Base-by-base conservation (phyloP, 2,797 vertebrate species). In the Enteromius argenteus region DNA sequence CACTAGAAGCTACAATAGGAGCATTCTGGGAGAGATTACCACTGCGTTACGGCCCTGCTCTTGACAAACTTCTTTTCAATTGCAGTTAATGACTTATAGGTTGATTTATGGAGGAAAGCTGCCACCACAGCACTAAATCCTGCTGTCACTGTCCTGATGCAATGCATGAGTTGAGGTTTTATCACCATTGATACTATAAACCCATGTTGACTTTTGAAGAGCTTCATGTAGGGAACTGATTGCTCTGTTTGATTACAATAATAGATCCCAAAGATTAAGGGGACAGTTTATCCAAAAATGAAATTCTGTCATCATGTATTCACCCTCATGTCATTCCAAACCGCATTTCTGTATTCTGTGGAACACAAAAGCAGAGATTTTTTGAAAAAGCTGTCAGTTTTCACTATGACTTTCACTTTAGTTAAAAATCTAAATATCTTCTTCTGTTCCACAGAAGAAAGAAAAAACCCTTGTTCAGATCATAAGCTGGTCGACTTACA, bases 61-160 rank as follows among this genome's bases (percentile, higher is more conserved):
- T 76, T 60, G 69, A 80, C 74, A 82, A 66, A 80, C 10, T 42
- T 74, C 73, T 79, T 86, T 77, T 80, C 73, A 21, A 76, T 68
- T 67, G 17, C 19, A 75, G 46, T 82, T 85, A 85, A 85, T 80
- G 79, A 84, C 69, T 73, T 78, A 42, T 30, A 46, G 60, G 32
- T 67, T 77, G 71, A 64, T 85, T 80, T 83, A 83, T 51, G 62
- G 56, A 44, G 5, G 23, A 89, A 85, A 80, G 66, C 69, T 79
- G 74, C 81, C 46, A 37, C 82, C 8, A 44, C 74, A 82, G 81
- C 81, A 66, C 5, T 80, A 78, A 51, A 76, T 69, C 58, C n/a
- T 62, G 44, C n/a, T 21, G 37, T 82, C 46, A 51, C 79, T 84
- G 23, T 79, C 13, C 44, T 51, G 37, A 39, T 78, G 23, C 30